These are phyloP conservation scores for Tholera decimalis DNA, from an alignment of 2,888 invertebrate species.

Conservation along the genomic window DNA sequence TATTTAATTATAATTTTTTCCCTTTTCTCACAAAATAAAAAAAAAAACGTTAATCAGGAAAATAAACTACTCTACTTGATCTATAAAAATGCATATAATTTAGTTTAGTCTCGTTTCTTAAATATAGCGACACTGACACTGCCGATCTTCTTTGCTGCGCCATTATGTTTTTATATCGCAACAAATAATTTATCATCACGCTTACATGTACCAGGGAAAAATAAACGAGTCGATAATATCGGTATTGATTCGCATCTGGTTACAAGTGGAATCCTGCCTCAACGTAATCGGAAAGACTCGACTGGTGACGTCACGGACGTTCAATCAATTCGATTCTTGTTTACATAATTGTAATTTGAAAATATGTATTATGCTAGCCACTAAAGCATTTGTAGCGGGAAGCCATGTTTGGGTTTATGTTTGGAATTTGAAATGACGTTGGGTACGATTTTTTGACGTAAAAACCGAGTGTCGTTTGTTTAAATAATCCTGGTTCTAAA, in stretches of 20 bases:
- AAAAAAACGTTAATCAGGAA: too few relatives aligned
- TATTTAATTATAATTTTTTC: too few relatives aligned
- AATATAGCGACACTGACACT: too few relatives aligned
- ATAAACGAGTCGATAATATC: conserved; percentile 29
- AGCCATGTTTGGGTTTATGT: neutral
- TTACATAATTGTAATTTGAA: conserved; percentile 17
- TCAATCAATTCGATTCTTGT: conserved; percentile 10
- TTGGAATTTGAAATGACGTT: neutral
- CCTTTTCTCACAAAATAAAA: too few relatives aligned
- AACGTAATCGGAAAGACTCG: conserved; percentile 20
- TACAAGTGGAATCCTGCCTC: conserved; percentile 43
- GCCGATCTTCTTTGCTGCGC: too few relatives aligned
- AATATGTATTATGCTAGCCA: neutral
- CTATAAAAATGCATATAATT: too few relatives aligned
- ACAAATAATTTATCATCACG: conserved; percentile 8
- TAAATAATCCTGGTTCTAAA: neutral
- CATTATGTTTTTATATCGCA: neutral
- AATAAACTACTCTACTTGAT: too few relatives aligned
- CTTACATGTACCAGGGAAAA: conserved; percentile 2
- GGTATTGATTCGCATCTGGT: conserved; percentile 41
- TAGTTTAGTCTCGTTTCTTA: too few relatives aligned
- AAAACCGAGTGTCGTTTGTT: neutral
- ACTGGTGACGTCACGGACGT: conserved; percentile 24
- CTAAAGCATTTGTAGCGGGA: neutral
- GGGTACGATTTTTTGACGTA: neutral